phyloP scores from a whole-genome alignment of 2,113 vertebrate species.

The Columbina picui region DNA sequence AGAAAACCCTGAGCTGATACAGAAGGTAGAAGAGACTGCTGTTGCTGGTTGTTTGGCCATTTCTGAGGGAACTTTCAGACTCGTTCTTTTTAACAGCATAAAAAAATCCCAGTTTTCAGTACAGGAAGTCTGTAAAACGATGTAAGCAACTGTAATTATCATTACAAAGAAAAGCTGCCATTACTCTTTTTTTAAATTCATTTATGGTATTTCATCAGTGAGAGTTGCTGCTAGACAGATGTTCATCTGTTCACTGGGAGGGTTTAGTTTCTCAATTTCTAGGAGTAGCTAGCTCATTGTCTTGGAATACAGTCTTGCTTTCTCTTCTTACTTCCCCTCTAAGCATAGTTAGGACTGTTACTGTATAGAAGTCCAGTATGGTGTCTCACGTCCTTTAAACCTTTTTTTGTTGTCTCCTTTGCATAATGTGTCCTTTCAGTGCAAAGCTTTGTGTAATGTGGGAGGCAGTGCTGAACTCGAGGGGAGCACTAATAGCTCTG shows the following conservation, averaged over 20 bases:
- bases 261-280: neutral
- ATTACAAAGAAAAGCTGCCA: neutral
- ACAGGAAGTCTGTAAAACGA: neutral
- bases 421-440: constrained; percentile 45
- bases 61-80: neutral
- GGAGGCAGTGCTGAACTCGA: neutral
- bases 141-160: neutral
- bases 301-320: constrained; percentile 28
- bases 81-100: neutral
- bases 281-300: constrained; percentile 19
- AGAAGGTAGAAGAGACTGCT: neutral
- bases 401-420: constrained; percentile 25
- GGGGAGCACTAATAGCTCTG: constrained; percentile 15
- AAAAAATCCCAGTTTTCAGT: neutral
- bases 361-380: constrained; percentile 10
- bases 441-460: neutral
- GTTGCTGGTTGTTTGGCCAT: neutral
- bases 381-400: neutral
- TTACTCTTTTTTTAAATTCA: neutral
- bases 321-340: constrained; percentile 1
- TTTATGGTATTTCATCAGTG: neutral
- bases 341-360: constrained; percentile 4
- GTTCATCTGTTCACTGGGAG: neutral
- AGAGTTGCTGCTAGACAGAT: neutral
- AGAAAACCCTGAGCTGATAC: neutral